Conservation (phyloP, 2,113 vertebrate genomes). For the Myotis lucifugus region DNA sequence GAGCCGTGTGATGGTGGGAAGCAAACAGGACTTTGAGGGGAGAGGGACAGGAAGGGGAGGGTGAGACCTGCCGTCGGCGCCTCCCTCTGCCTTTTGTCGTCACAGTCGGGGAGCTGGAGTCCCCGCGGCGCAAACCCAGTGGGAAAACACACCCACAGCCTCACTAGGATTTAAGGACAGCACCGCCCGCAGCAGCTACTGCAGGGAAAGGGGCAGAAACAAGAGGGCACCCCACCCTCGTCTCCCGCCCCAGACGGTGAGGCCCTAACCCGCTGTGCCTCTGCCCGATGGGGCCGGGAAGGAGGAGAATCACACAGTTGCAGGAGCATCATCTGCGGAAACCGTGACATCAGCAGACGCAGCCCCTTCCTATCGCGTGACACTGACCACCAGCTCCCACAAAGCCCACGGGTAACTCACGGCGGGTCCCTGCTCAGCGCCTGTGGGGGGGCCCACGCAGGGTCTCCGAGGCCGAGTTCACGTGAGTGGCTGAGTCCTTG, state of each 20-base stretch:
- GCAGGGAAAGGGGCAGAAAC: not conserved
- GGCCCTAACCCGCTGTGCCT: not conserved
- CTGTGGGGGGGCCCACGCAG: not conserved
- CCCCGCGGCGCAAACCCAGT: not conserved
- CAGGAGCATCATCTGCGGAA: not conserved
- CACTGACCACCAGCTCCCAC: too few species aligned
- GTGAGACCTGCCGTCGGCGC: not conserved
- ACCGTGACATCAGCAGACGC: not conserved
- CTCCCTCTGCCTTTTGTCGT: not conserved
- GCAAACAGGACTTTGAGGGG: not conserved
- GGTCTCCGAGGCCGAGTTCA: not conserved
- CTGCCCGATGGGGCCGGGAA: not conserved
- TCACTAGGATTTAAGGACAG: not conserved
- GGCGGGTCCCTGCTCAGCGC: not conserved
- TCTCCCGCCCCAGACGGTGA: not conserved
- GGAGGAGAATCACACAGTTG: not conserved
- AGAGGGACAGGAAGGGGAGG: not conserved
- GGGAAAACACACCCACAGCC: not conserved
- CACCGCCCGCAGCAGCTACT: not conserved
- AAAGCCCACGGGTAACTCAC: too few species aligned
- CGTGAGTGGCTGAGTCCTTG: not conserved
- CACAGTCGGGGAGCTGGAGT: not conserved
- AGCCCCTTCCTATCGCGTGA: too few species aligned
- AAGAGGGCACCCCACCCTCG: not conserved
- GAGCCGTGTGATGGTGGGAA: not conserved